A percentile compares a stretch with the other conserved stretches of the same genome.
phyloP scores from a whole-genome alignment of 2,113 vertebrate genomes.

The Sorex fumeus region DNA sequence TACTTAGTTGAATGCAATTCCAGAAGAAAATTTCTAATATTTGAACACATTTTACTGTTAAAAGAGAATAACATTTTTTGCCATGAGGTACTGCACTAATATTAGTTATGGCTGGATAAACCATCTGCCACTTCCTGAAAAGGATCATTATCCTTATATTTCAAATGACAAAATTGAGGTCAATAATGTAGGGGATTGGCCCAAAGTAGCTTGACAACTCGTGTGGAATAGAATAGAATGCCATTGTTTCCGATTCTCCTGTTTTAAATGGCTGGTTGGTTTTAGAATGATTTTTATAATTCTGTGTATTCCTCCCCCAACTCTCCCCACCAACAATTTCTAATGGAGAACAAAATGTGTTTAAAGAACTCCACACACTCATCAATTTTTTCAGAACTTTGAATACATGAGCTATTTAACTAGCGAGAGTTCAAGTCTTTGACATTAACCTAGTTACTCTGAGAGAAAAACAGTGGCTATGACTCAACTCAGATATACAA shows the following conservation, averaged over 20 bases:
- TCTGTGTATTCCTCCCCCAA: not conserved
- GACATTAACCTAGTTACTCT: conserved; percentile 59
- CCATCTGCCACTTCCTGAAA: not conserved
- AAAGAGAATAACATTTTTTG: conserved; percentile 52
- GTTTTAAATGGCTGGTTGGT: not conserved
- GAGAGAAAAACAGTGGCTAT: not conserved
- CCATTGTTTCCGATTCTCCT: not conserved
- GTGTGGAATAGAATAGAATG: not conserved
- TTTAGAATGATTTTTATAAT: conserved; percentile 7
- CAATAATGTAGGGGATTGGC: not conserved
- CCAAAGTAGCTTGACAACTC: not conserved
- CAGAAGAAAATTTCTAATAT: conserved; percentile 26
- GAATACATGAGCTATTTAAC: not conserved
- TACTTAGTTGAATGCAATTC: conserved; percentile 35
- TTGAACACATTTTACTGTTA: conserved; percentile 37
- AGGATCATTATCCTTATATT: conserved; percentile 28
- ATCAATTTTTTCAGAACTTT: not conserved
- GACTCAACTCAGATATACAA: conserved; percentile 12
- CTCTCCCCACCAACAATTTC: not conserved
- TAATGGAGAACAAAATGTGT: conserved; percentile 46
- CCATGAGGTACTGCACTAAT: conserved; percentile 41
- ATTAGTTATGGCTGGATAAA: not conserved
- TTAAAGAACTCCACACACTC: not conserved
- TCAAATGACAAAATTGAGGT: conserved; percentile 21
- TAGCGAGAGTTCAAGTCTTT: not conserved